Base-by-base conservation (phyloP, 2,113 vertebrate genomes). In the Coryphaenoides rupestris region DNA sequence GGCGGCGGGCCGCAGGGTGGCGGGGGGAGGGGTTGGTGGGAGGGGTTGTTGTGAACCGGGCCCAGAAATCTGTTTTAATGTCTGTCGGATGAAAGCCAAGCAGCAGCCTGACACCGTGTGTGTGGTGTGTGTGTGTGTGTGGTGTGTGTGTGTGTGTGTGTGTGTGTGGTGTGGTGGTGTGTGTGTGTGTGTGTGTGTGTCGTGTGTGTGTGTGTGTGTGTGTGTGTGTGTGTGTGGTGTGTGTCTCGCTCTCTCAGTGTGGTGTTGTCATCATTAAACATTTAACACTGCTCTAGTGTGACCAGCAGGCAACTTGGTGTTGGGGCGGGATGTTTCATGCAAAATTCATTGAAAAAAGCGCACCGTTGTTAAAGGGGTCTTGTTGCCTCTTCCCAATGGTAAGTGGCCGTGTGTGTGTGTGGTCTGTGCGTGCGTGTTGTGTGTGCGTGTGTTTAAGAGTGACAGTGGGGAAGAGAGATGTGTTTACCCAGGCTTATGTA, bases 231-330 rank as follows among this genome's bases (percentile, higher is more conserved):
- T 76, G 86, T 86, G 90, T 80, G 90, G n/a, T 76, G 88, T 74
- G 86, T 85, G 91, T 81, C 90, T 84, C 92, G 85, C n/a, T n/a
- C n/a, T n/a, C n/a, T n/a, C n/a, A n/a, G 91, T 86, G 92, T 85
- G 91, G 90, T 99, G 95, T 93, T 98, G 94, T 97, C 91, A 90
- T 93, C 95, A 98, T 98, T 94, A 98, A 98, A 98, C 94, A 98
- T 97, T 97, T 91, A 98, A 94, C 90, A 88, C 84, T 87, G 90
- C 92, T 94, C 92, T 93, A 92, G 80, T 89, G 90, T 92, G 94
- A 93, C 95, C 95, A 98, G 96, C 95, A 94, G 93, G 93, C 91
- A 92, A 91, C 93, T 91, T 91, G 85, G 91, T 92, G 91, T 92
- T 91, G 86, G 89, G 90, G 88, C 91, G 76, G 88, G 92, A 82